Base-by-base conservation (phyloP, 2,113 vertebrate genomes). In the Engystomops pustulosus region DNA sequence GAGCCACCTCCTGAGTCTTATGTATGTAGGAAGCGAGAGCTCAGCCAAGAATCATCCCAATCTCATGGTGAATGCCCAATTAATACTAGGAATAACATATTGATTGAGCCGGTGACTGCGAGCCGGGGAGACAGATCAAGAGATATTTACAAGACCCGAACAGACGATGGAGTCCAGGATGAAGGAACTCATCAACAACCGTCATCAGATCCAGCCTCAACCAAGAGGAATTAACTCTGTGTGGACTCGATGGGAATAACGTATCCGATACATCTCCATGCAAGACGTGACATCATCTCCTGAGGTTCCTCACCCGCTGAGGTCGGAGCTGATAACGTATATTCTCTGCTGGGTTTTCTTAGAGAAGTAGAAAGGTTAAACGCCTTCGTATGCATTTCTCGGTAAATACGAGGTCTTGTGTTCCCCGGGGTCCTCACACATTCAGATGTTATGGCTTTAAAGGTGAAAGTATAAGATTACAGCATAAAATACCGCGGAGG, bases 121-220 rank as follows among this genome's bases (percentile, higher is more conserved):
- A 32, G 60, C 25, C 32, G 27, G 51, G 62, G 65, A 55, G 32
- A 70, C 27, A 71, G 79, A 71, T 71, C 79, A 71, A 38, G 67
- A 70, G 67, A 55, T 53, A 71, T 81, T 41, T 70, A 27, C 45
- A 49, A 51, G 15, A 34, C 25, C 4, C 20, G 41, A 10, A 18
- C 20, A 23, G 10, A 51, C 51, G 65, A 70, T 5, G 20, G 30
- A 55, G 23, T 81, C 65, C 79, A 71, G 75, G n/a, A 14, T 58
- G 75, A 65, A 81, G n/a, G 51, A 25, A 81, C 36, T 10, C 34
- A 81, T 81, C 79, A 81, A 81, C 67, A 51, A 81, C 17, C 25
- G 3, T 32, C 15, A 80, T 68, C 45, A 23, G 10, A 36, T 20
- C 32, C 45, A 38, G 79, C 12, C 18, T 15, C 51, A 51, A 55